phyloP scores from a whole-genome alignment of 2,888 invertebrate genomes.

The Diarsia dahlii region DNA sequence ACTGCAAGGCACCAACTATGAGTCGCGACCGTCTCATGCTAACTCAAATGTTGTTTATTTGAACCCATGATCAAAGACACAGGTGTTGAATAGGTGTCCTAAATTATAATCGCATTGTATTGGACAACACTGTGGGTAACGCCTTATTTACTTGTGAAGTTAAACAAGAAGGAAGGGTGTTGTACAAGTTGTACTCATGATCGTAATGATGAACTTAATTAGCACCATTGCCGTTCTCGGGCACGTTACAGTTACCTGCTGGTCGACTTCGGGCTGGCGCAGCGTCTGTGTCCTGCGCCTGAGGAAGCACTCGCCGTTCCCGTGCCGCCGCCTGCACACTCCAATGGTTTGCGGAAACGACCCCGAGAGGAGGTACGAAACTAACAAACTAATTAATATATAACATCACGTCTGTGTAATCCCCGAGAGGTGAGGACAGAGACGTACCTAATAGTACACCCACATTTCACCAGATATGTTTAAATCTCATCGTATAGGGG shows the following conservation, averaged over 20 bases:
- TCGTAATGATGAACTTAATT: background rate
- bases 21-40: background rate
- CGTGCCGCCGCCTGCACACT: constrained; percentile 90
- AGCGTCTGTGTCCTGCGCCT: constrained; percentile 86
- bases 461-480: no score
- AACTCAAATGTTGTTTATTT: background rate
- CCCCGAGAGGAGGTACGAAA: constrained; percentile 71
- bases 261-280: constrained; percentile 97
- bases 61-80: background rate
- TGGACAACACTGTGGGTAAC: no score
- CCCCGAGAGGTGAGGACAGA: background rate
- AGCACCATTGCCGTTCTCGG: background rate
- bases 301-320: constrained; percentile 55
- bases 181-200: background rate
- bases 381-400: background rate
- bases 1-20: background rate
- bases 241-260: constrained; percentile 91
- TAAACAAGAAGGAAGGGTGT: background rate
- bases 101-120: no score
- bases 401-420: background rate
- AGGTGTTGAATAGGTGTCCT: background rate
- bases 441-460: background rate
- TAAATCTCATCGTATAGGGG: no score
- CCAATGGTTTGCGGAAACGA: constrained; percentile 72
- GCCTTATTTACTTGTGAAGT: background rate